phyloP scores from a whole-genome alignment of 2,888 invertebrate species.

The Aplocera efformata region DNA sequence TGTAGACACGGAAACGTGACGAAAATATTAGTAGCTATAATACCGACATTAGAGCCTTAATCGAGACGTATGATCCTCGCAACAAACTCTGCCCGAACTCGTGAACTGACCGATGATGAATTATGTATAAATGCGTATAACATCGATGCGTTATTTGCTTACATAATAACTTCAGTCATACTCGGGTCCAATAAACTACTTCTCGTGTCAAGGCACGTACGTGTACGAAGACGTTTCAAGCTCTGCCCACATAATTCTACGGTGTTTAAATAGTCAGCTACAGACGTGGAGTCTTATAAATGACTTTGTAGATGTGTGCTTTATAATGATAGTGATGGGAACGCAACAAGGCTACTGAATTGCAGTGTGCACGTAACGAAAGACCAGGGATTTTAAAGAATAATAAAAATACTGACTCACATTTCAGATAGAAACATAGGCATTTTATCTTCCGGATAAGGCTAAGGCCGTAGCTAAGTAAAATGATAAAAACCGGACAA shows the following conservation, averaged over 20 bases:
- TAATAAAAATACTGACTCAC: slow-evolving; percentile 18
- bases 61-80: slow-evolving; percentile 33
- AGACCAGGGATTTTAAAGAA: slow-evolving; percentile 32
- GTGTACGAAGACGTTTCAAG: slow-evolving; percentile 44
- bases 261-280: slow-evolving; percentile 46
- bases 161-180: slow-evolving; percentile 59
- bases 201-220: slow-evolving; percentile 67
- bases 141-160: slow-evolving; percentile 65
- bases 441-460: slow-evolving; percentile 14
- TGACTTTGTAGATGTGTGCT: slow-evolving; percentile 49
- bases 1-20: slow-evolving; percentile 28
- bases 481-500: slow-evolving; percentile 19
- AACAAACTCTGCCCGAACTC: slow-evolving; percentile 44
- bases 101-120: slow-evolving; percentile 61
- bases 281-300: slow-evolving; percentile 40
- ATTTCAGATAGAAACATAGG: slow-evolving; percentile 1
- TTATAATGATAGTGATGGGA: slow-evolving; percentile 47
- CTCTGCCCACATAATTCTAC: slow-evolving; percentile 59
- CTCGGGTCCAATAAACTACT: slow-evolving; percentile 62
- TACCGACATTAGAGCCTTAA: slow-evolving; percentile 34
- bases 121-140: slow-evolving; percentile 53
- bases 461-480: neutral
- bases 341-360: slow-evolving; percentile 48
- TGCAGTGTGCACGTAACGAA: slow-evolving; percentile 38
- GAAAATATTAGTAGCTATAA: slow-evolving; percentile 26